These are phyloP conservation scores for Crenichthys baileyi DNA, from an alignment of 2,797 vertebrate species.

Conservation along the genomic window DNA sequence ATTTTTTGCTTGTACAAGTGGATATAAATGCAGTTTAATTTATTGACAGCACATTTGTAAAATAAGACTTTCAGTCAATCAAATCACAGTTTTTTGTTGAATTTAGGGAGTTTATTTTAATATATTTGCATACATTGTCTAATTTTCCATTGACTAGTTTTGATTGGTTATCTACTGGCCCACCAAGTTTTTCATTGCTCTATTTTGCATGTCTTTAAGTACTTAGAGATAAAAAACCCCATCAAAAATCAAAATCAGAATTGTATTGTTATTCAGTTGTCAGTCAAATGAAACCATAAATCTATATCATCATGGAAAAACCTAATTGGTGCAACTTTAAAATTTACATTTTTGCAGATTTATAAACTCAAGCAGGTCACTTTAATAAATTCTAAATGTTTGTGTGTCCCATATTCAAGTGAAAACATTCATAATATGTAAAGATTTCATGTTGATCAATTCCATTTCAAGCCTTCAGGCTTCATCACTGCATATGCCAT, in stretches of 20 bases:
- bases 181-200: background rate
- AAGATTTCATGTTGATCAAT: conserved; percentile 42
- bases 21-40: background rate
- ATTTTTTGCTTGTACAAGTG: background rate
- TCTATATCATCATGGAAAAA: background rate
- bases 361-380: conserved; percentile 16
- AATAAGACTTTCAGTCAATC: background rate
- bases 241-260: background rate
- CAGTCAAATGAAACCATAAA: background rate
- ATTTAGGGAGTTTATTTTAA: background rate
- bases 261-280: background rate
- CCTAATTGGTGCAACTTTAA: background rate
- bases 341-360: background rate
- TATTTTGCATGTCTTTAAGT: too few species aligned
- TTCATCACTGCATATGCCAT: conserved; percentile 34
- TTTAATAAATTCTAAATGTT: conserved; percentile 14
- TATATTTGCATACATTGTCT: background rate
- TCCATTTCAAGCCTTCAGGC: conserved; percentile 33
- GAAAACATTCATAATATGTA: conserved; percentile 28
- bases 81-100: background rate
- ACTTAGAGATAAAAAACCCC: background rate
- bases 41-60: background rate
- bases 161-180: background rate
- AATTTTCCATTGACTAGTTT: background rate
- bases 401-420: conserved; percentile 21